phyloP scores from a whole-genome alignment of 2,888 invertebrate genomes.

The Aphrophora alni region DNA sequence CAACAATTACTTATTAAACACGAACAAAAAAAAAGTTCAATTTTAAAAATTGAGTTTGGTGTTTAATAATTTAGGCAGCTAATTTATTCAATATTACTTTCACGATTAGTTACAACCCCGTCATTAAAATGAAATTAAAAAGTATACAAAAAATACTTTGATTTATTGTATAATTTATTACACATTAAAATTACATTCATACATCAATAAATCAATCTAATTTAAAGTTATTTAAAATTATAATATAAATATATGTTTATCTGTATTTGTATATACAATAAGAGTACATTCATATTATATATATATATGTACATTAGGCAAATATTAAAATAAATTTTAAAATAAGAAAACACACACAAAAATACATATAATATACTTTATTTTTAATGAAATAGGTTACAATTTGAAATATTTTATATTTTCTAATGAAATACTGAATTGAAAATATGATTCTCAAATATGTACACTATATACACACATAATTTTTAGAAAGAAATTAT shows the following conservation, averaged over 20 bases:
- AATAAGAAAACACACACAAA: neutral
- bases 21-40: neutral
- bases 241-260: neutral
- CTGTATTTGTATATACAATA: neutral
- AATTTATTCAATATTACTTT: neutral
- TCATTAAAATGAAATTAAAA: neutral
- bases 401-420: neutral
- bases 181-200: neutral
- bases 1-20: neutral
- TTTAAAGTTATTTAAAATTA: neutral
- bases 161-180: neutral
- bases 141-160: neutral
- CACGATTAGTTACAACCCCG: neutral
- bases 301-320: neutral
- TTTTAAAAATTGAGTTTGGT: neutral
- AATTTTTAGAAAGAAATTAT: too few species aligned
- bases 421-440: neutral
- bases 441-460: neutral
- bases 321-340: neutral
- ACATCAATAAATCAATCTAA: neutral
- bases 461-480: neutral
- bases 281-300: neutral
- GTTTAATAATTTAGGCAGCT: neutral
- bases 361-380: neutral
- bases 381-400: neutral